Conservation (phyloP, 2,113 vertebrate genomes). For the Lepus americanus region DNA sequence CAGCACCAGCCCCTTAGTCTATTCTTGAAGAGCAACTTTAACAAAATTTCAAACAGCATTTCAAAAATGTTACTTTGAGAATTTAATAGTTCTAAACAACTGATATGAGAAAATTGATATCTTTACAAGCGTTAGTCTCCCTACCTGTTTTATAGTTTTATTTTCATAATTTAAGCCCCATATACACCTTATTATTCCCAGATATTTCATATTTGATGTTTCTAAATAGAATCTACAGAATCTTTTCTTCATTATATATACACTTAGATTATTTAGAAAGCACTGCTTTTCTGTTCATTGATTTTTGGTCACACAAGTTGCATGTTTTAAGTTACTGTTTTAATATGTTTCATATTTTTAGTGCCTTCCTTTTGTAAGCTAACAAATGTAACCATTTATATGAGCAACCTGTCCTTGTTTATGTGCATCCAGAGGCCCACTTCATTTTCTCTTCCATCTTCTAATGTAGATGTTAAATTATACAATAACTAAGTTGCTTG, state of each 20-base stretch:
- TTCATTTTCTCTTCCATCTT: slow-evolving; percentile 15
- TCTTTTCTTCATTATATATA: not conserved
- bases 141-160: not conserved
- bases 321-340: slow-evolving; percentile 31
- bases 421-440: not conserved
- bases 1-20: not conserved
- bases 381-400: not conserved
- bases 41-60: too few species aligned
- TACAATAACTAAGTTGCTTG: slow-evolving; percentile 39
- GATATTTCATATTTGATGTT: not conserved
- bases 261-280: slow-evolving; percentile 25
- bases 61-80: too few species aligned
- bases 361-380: not conserved
- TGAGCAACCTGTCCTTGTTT: not conserved
- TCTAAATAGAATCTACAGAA: not conserved
- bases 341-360: not conserved
- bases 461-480: slow-evolving; percentile 54
- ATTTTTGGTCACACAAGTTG: slow-evolving; percentile 15
- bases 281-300: not conserved
- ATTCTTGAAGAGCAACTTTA: slow-evolving; percentile 36
- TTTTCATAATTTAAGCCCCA: not conserved
- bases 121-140: not conserved
- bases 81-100: not conserved
- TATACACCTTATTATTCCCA: not conserved
- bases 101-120: not conserved